phyloP scores from a whole-genome alignment of 1,140 invertebrate species.

The Dendroctonus ponderosae region DNA sequence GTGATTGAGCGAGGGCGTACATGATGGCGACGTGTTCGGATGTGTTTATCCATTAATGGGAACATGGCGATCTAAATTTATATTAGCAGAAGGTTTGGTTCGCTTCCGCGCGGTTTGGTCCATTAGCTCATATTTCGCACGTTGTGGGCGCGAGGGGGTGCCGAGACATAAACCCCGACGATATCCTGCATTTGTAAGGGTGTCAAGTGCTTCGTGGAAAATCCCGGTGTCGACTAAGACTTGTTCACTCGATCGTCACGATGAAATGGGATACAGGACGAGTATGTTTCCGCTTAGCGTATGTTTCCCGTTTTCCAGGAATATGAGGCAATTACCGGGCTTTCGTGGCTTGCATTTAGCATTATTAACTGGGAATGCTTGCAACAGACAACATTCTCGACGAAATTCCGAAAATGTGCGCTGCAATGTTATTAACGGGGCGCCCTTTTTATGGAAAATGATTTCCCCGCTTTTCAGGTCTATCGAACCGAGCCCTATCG shows the following conservation, averaged over 20 bases:
- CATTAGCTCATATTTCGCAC: too few relatives aligned
- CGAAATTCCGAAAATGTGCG: not conserved
- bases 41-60: too few relatives aligned
- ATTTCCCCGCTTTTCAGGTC: conserved; percentile 11
- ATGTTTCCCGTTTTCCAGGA: conserved; percentile 16
- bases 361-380: not conserved
- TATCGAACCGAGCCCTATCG: conserved; percentile 17
- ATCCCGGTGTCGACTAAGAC: not conserved
- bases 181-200: conserved; percentile 4
- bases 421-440: not conserved
- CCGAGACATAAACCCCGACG: not conserved
- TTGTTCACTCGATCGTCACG: not conserved
- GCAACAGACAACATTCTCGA: not conserved
- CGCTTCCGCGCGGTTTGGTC: too few relatives aligned
- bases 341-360: conserved; percentile 2
- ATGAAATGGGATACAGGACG: conserved; percentile 12
- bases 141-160: not conserved
- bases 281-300: not conserved
- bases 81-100: too few relatives aligned
- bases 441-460: conserved; percentile 9
- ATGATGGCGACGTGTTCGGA: too few relatives aligned
- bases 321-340: conserved; percentile 10
- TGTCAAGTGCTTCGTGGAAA: conserved; percentile 4
- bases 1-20: too few relatives aligned
- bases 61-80: too few relatives aligned